phyloP scores from a whole-genome alignment of 2,888 invertebrate genomes.

The Chromoteleia sp. region DNA sequence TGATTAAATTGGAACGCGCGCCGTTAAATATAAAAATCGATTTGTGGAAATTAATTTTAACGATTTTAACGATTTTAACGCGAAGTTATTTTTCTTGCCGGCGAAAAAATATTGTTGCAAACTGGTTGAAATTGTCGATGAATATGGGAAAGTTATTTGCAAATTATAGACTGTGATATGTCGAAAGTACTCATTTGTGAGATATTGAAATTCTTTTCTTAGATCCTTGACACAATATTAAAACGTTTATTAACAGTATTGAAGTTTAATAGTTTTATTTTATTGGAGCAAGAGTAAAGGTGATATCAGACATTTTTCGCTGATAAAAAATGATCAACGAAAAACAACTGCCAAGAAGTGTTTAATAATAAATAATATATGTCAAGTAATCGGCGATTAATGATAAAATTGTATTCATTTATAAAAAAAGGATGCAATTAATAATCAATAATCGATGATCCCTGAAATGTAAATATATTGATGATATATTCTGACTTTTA shows the following conservation, averaged over 20 bases:
- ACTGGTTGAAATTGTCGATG: conserved; percentile 39
- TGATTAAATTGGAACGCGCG: conserved; percentile 44
- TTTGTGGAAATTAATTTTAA: conserved; percentile 37
- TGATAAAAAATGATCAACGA: too few species aligned
- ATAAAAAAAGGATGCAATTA: too few species aligned
- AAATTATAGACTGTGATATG: conserved; percentile 53
- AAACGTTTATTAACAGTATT: conserved; percentile 15
- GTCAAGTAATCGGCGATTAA: too few species aligned
- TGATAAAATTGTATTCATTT: too few species aligned
- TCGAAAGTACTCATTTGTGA: conserved; percentile 34
- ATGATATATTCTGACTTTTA: too few species aligned
- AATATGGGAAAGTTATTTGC: conserved; percentile 62
- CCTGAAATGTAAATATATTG: too few species aligned
- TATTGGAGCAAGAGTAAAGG: conserved; percentile 27
- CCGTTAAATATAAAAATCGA: conserved; percentile 29
- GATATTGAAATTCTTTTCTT: conserved; percentile 55
- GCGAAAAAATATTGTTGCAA: conserved; percentile 18
- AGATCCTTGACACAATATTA: conserved; percentile 56
- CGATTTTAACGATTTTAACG: conserved; percentile 28
- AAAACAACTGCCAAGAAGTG: too few species aligned
- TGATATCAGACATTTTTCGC: too few species aligned
- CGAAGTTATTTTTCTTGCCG: background rate
- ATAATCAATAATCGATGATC: too few species aligned
- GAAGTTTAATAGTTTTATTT: conserved; percentile 16
- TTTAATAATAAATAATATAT: too few species aligned